A percentile compares a stretch with the other conserved stretches of the same genome.
Conservation (phyloP, 2,888 invertebrate genomes). For the Neocrepidodera transversa region DNA sequence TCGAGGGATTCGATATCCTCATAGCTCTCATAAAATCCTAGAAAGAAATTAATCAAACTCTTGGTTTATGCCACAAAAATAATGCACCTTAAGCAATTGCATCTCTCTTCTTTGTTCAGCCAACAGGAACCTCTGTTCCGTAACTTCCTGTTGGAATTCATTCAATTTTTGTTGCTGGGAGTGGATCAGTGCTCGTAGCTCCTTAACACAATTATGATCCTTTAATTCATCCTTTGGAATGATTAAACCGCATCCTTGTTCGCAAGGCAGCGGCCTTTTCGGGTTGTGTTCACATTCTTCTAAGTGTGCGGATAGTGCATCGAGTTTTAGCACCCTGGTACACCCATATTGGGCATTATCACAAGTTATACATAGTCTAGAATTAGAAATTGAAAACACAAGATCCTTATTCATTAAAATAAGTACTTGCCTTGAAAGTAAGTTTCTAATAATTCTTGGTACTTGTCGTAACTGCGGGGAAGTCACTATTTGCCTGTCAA, state of each 20-base stretch:
- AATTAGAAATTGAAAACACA: conserved; percentile 11
- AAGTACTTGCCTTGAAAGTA: conserved; percentile 76
- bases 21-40: conserved; percentile 93
- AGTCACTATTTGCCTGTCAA: conserved; percentile 90
- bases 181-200: conserved; percentile 82
- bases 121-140: conserved; percentile 85
- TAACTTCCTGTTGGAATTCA: conserved; percentile 85
- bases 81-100: conserved; percentile 79
- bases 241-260: conserved; percentile 91
- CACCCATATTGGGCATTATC: conserved; percentile 92
- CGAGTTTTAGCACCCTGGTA: conserved; percentile 83
- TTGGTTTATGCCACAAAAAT: background rate
- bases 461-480: conserved; percentile 90
- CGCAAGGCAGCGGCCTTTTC: conserved; percentile 91
- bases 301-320: conserved; percentile 82
- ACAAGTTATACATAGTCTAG: conserved; percentile 85
- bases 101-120: conserved; percentile 90
- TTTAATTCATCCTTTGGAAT: conserved; percentile 95
- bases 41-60: no score
- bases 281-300: conserved; percentile 95
- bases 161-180: conserved; percentile 86
- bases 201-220: conserved; percentile 93
- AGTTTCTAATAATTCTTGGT: conserved; percentile 90
- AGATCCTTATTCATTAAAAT: no score
- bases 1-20: conserved; percentile 89